Evolutionary conservation across 37 sponge, comb jelly and placozoan genomes (phyloP).

Genomic region (Chondrosia reniformis): DNA sequence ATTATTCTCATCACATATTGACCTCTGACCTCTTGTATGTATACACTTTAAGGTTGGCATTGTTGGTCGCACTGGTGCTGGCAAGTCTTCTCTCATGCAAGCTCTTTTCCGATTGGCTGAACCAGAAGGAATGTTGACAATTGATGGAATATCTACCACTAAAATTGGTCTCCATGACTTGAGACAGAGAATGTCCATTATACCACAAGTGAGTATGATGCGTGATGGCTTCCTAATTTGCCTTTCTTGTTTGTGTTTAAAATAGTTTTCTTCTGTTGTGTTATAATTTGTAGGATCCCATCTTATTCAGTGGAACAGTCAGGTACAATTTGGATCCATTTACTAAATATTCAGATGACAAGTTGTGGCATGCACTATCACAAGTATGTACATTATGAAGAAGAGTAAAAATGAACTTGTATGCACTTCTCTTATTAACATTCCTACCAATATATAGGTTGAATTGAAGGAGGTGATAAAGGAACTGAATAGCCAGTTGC

Average conservation of each 20-base stretch:
- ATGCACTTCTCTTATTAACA: too few relatives aligned
- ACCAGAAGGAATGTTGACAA: slow-evolving; percentile 65
- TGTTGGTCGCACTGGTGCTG: slow-evolving; percentile 93
- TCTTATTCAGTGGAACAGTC: slow-evolving; percentile 87
- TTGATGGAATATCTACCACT: slow-evolving; percentile 72
- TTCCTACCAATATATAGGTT: slow-evolving; percentile 30
- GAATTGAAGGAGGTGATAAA: slow-evolving; percentile 66
- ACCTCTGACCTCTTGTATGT: not conserved
- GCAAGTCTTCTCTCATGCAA: slow-evolving; percentile 82
- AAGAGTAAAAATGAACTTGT: too few relatives aligned
- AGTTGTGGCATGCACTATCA: slow-evolving; percentile 78
- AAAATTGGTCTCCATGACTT: slow-evolving; percentile 79
- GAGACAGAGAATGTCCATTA: slow-evolving; percentile 75
- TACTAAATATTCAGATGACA: slow-evolving; percentile 47
- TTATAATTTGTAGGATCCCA: slow-evolving; percentile 86
- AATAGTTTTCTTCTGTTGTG: not conserved
- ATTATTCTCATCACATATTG: too few relatives aligned
- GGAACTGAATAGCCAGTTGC: slow-evolving; percentile 52
- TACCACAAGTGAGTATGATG: slow-evolving; percentile 65
- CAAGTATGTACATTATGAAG: too few relatives aligned
- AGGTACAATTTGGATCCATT: slow-evolving; percentile 92
- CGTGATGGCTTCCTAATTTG: not conserved
- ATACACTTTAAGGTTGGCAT: slow-evolving; percentile 67
- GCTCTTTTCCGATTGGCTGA: slow-evolving; percentile 86
- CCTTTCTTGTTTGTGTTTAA: not conserved